phyloP scores from a whole-genome alignment of 1,140 invertebrate genomes.

The Drosophila nasuta region DNA sequence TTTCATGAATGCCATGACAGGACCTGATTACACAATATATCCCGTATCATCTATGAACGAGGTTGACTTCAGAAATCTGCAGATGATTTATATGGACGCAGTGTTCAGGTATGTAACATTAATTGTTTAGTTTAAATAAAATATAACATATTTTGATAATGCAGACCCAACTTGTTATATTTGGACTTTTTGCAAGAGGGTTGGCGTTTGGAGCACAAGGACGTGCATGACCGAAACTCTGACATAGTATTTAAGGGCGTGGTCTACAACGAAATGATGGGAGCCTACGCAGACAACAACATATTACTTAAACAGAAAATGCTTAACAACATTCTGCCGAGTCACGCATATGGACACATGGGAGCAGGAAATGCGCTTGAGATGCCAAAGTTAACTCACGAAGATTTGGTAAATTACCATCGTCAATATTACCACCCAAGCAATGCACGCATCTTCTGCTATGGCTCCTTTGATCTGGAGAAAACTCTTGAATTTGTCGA shows the following conservation, averaged over 20 bases:
- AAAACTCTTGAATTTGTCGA: constrained; percentile 92
- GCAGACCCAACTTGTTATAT: constrained; percentile 90
- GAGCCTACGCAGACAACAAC: constrained; percentile 95
- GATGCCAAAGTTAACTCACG: constrained; percentile 93
- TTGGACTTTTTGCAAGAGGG: constrained; percentile 97
- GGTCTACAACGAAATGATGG: constrained; percentile 99
- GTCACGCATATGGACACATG: constrained; percentile 94
- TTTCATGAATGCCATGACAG: constrained; percentile 98
- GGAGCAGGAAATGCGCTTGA: constrained; percentile 94
- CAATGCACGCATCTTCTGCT: constrained; percentile 95
- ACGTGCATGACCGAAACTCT: constrained; percentile 90
- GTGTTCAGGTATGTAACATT: constrained; percentile 87
- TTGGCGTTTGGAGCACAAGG: constrained; percentile 95
- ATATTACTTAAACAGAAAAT: constrained; percentile 90
- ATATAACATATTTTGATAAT: not conserved
- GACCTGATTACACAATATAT: constrained; percentile 97
- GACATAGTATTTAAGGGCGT: constrained; percentile 94
- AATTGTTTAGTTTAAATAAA: not conserved
- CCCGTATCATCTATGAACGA: constrained; percentile 97
- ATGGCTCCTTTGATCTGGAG: constrained; percentile 95
- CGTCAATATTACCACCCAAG: constrained; percentile 95
- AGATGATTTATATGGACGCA: constrained; percentile 95
- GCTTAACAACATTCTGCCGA: constrained; percentile 91
- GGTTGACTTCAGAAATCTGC: constrained; percentile 93
- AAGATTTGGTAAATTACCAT: constrained; percentile 94